phyloP scores from a whole-genome alignment of 2,888 invertebrate species.

The Agrochola lota region DNA sequence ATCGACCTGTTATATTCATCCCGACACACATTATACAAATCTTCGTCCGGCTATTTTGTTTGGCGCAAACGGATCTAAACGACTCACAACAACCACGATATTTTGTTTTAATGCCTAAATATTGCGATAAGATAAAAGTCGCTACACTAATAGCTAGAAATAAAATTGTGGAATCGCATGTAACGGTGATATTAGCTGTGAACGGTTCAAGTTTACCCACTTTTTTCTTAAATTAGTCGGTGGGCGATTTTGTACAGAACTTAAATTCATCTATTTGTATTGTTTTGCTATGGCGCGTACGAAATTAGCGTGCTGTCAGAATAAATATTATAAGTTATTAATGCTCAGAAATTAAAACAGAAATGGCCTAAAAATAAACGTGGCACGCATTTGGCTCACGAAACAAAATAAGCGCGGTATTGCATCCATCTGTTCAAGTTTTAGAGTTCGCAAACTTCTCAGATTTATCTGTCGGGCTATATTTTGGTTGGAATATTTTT shows the following conservation, averaged over 20 bases:
- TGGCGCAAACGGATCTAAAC: constrained; percentile 71
- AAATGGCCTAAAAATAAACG: constrained; percentile 56
- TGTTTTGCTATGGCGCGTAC: constrained; percentile 36
- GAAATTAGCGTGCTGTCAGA: constrained; percentile 37
- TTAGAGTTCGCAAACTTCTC: constrained; percentile 50
- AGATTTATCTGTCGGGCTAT: constrained; percentile 42
- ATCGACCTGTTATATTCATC: constrained; percentile 84
- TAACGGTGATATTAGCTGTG: constrained; percentile 88
- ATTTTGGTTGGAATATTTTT: constrained; percentile 28
- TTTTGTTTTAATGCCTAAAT: constrained; percentile 86
- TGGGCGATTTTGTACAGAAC: constrained; percentile 77
- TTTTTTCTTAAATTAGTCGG: constrained; percentile 82
- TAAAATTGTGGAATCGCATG: constrained; percentile 89
- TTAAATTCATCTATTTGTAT: constrained; percentile 69
- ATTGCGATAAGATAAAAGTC: constrained; percentile 87
- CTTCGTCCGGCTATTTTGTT: constrained; percentile 72
- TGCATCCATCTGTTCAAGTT: constrained; percentile 61
- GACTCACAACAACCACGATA: constrained; percentile 78
- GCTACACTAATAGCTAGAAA: constrained; percentile 85
- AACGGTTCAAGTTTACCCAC: constrained; percentile 84
- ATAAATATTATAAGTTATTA: constrained; percentile 53
- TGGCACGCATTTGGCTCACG: constrained; percentile 53
- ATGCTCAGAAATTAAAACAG: constrained; percentile 40
- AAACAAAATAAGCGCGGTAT: constrained; percentile 58
- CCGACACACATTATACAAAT: constrained; percentile 79